These are phyloP conservation scores for Numida meleagris DNA, from an alignment of 2,113 vertebrate genomes.

Conservation along the genomic window DNA sequence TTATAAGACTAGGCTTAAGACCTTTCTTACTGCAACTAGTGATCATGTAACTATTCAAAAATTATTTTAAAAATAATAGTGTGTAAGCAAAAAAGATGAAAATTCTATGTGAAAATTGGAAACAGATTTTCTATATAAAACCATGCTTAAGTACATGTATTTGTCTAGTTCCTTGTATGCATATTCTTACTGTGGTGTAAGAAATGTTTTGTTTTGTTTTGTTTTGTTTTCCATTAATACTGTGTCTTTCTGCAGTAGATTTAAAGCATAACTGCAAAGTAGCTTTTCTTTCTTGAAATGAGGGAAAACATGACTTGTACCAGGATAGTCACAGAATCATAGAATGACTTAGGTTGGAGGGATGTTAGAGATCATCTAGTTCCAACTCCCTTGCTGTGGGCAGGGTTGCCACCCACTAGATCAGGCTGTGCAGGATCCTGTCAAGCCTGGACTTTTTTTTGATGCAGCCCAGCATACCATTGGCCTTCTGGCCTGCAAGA, in stretches of 20 bases:
- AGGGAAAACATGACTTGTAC: not conserved
- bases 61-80: not conserved
- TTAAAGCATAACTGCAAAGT: not conserved
- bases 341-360: too few species aligned
- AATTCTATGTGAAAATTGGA: not conserved
- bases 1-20: not conserved
- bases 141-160: not conserved
- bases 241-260: not conserved
- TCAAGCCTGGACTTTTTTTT: too few species aligned
- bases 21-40: not conserved
- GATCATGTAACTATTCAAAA: not conserved
- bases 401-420: too few species aligned
- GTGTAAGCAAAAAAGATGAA: not conserved
- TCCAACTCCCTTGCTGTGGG: too few species aligned
- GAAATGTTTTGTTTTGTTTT: not conserved
- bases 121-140: not conserved
- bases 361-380: too few species aligned
- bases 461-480: too few species aligned
- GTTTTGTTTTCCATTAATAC: not conserved
- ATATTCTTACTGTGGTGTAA: not conserved
- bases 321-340: not conserved
- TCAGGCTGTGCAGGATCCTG: too few species aligned
- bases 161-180: not conserved
- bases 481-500: too few species aligned
- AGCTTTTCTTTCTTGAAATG: not conserved